Percentiles rank a stretch among this genome's conserved stretches.
Conservation (phyloP, 2,113 vertebrate genomes). For the Erythrocebus patas region DNA sequence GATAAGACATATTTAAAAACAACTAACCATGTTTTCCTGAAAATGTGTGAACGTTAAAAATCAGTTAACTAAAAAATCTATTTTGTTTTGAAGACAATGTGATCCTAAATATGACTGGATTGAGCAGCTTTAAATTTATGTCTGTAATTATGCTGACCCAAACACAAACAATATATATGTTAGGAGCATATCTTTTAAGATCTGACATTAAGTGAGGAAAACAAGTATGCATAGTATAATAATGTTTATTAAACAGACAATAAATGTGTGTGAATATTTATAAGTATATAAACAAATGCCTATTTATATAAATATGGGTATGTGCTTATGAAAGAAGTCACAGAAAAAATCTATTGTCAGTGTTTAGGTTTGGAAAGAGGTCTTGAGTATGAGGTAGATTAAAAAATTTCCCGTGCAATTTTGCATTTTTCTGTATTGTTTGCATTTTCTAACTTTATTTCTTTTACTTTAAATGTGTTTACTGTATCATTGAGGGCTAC, state of each 20-base stretch:
- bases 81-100: neutral
- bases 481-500: neutral
- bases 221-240: too few relatives aligned
- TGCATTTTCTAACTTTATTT: neutral
- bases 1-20: neutral
- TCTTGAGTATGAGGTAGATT: fast-evolving
- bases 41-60: neutral
- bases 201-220: neutral
- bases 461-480: neutral
- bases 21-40: neutral
- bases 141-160: neutral
- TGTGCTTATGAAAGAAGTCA: neutral
- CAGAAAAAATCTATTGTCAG: neutral
- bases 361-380: neutral
- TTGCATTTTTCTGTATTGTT: neutral
- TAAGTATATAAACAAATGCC: neutral
- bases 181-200: neutral
- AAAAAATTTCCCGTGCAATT: neutral
- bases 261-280: neutral
- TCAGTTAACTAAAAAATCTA: neutral
- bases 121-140: neutral
- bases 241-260: neutral
- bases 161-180: neutral
- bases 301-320: neutral
- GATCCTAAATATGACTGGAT: neutral